These are phyloP conservation scores for Hydrochoerus hydrochaeris DNA, from an alignment of 2,113 vertebrate genomes.

Conservation along the genomic window DNA sequence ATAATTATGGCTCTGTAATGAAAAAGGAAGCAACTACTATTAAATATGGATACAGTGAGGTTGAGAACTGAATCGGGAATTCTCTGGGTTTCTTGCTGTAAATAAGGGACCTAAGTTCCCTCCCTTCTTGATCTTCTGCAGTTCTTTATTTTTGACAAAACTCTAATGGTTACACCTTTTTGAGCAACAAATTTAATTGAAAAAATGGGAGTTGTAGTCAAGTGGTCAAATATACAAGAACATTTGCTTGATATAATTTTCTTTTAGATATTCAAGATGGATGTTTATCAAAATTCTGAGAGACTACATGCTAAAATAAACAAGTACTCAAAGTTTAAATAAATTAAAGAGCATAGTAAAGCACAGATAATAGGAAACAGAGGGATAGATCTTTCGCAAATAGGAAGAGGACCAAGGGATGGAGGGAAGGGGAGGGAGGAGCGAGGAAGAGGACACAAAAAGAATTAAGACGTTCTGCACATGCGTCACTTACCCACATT, in stretches of 20 bases:
- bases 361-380: background rate
- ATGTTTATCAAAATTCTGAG: background rate
- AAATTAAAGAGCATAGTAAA: no score
- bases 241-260: background rate
- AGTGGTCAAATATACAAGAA: background rate
- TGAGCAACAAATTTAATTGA: background rate
- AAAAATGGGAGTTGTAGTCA: background rate
- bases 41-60: no score
- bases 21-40: background rate
- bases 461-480: background rate
- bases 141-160: slow-evolving; percentile 8
- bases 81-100: background rate
- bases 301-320: background rate
- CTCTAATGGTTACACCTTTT: background rate
- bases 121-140: background rate
- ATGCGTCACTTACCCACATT: background rate
- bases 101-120: background rate
- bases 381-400: background rate
- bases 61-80: background rate
- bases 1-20: background rate
- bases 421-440: background rate
- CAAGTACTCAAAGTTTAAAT: no score
- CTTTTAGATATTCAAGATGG: background rate
- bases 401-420: background rate
- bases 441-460: background rate